Percentiles rank a stretch among this genome's conserved stretches.
These are phyloP conservation scores for Palythoa grandiflora DNA, from an alignment of 92 coral and sea anemone species.

Conservation along the genomic window DNA sequence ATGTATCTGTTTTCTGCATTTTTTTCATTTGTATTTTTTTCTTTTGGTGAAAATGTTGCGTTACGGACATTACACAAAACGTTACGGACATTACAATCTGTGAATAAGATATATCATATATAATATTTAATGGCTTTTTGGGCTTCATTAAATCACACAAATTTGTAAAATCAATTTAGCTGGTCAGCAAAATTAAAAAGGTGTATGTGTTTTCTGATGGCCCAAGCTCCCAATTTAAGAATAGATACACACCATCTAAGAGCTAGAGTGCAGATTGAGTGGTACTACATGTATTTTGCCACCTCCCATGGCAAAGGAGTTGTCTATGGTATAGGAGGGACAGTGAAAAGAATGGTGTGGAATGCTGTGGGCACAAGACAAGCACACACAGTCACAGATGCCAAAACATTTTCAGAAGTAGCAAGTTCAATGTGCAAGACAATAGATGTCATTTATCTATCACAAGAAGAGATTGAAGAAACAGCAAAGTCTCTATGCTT, in stretches of 20 bases:
- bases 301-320: too few species aligned
- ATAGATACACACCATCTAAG: neutral
- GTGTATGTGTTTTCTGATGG: neutral
- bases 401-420: conserved; percentile 35
- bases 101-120: too few species aligned
- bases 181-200: neutral
- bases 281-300: conserved; percentile 17
- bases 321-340: conserved; percentile 33
- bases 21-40: too few species aligned
- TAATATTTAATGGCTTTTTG: too few species aligned
- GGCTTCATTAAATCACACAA: too few species aligned
- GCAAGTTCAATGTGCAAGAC: conserved; percentile 35
- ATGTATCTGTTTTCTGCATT: too few species aligned
- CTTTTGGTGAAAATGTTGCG: too few species aligned
- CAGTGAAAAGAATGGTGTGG: conserved; percentile 63
- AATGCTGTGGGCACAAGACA: conserved; percentile 64
- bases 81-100: too few species aligned
- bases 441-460: conserved; percentile 42
- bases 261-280: neutral
- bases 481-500: conserved; percentile 47
- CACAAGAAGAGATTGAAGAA: conserved; percentile 43
- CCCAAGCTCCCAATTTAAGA: neutral
- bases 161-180: too few species aligned
- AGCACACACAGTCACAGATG: conserved; percentile 38
- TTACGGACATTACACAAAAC: too few species aligned